Conservation (phyloP, 1,140 invertebrate species). For the Bombyx mandarina region DNA sequence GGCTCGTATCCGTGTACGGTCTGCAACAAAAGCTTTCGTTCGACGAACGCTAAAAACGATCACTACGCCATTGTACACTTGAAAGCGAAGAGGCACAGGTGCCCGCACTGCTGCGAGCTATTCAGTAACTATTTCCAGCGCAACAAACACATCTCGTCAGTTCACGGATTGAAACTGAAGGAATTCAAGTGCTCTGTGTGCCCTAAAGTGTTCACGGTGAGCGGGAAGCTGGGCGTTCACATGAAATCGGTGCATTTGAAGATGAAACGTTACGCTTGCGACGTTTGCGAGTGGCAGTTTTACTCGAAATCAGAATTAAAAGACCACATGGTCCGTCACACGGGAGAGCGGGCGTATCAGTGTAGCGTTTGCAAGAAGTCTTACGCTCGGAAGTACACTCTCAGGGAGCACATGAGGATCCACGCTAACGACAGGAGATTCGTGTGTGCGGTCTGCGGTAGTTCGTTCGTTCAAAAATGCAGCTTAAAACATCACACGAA, state of each 20-base stretch:
- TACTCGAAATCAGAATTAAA: constrained; percentile 73
- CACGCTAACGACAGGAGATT: constrained; percentile 72
- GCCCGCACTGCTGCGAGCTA: constrained; percentile 47
- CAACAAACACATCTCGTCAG: constrained; percentile 47
- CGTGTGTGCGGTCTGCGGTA: constrained; percentile 65
- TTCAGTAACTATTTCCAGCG: constrained; percentile 60
- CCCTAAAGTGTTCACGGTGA: constrained; percentile 48
- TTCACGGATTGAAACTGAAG: constrained; percentile 54
- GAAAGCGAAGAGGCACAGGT: constrained; percentile 49
- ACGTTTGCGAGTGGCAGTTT: constrained; percentile 75
- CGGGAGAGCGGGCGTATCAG: constrained; percentile 74
- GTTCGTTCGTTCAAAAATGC: constrained; percentile 65
- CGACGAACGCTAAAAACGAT: constrained; percentile 47
- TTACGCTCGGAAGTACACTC: constrained; percentile 79
- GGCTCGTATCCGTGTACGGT: constrained; percentile 55
- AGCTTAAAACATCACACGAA: constrained; percentile 59
- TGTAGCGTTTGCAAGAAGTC: constrained; percentile 73
- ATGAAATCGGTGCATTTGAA: constrained; percentile 53
- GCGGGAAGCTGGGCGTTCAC: constrained; percentile 51
- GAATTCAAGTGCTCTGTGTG: constrained; percentile 56
- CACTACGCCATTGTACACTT: constrained; percentile 50
- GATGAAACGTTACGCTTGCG: constrained; percentile 70
- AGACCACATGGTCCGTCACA: constrained; percentile 77
- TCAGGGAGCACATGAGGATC: constrained; percentile 80
- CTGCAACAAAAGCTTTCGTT: constrained; percentile 63